phyloP scores from a whole-genome alignment of 1,140 invertebrate genomes.

The Brevipalpus yothersi region DNA sequence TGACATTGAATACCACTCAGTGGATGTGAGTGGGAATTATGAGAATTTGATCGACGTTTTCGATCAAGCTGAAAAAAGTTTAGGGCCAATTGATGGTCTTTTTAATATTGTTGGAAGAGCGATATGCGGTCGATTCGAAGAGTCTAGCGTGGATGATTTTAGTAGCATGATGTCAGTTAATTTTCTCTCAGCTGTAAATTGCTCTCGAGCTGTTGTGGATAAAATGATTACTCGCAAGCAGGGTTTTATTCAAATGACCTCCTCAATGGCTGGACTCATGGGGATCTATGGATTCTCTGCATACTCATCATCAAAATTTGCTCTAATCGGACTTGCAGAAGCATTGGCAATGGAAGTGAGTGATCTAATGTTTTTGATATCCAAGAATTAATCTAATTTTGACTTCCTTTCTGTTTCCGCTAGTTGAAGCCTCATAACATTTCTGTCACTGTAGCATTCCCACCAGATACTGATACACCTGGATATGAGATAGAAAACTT shows the following conservation, averaged over 20 bases:
- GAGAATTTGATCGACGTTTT: background rate
- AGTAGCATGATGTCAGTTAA: conserved; percentile 31
- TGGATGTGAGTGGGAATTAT: conserved; percentile 6
- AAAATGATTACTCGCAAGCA: conserved; percentile 24
- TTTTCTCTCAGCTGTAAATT: conserved; percentile 27
- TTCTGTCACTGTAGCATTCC: conserved; percentile 57
- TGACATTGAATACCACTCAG: conserved; percentile 33
- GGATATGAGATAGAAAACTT: conserved; percentile 65
- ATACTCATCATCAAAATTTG: conserved; percentile 83
- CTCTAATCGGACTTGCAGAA: conserved; percentile 76
- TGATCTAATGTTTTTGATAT: background rate
- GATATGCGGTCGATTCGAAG: conserved; percentile 43
- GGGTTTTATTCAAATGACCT: conserved; percentile 56
- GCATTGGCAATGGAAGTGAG: conserved; percentile 64
- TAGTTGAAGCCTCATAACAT: conserved; percentile 49
- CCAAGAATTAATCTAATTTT: background rate
- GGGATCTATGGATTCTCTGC: conserved; percentile 76
- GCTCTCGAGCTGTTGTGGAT: conserved; percentile 26
- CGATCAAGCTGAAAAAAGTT: conserved; percentile 28
- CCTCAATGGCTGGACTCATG: conserved; percentile 65
- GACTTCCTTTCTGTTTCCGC: conserved; percentile 6
- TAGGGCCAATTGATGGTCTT: conserved; percentile 59
- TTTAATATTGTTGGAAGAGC: conserved; percentile 66
- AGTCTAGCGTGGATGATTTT: conserved; percentile 37
- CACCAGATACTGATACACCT: conserved; percentile 92